Evolutionary conservation across 1,140 invertebrate genomes (phyloP).

Genomic region (Brachionus rotundiformis): DNA sequence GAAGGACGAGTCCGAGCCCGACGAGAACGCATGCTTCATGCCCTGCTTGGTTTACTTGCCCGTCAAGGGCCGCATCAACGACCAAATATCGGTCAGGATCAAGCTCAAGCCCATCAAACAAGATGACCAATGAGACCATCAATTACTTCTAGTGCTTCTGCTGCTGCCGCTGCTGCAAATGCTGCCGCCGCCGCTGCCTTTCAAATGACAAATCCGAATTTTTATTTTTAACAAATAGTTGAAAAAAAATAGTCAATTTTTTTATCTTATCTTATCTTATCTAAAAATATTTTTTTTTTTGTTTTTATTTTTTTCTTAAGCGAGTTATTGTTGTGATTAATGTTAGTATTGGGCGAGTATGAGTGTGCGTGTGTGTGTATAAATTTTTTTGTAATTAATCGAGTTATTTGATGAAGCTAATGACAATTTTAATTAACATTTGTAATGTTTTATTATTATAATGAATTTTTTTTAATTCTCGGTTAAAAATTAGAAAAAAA

Average conservation of each 20-base stretch:
- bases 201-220: conserved; percentile 21
- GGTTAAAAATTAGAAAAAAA: not conserved
- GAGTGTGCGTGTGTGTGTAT: not conserved
- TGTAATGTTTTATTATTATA: not conserved
- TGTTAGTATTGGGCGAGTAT: not conserved
- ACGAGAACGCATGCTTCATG: not conserved
- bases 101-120: conserved; percentile 35
- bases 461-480: not conserved
- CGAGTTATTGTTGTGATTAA: not conserved
- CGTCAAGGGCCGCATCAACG: not conserved
- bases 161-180: too few relatives aligned
- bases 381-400: conserved; percentile 5
- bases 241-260: conserved; percentile 42
- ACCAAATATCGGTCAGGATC: conserved; percentile 23
- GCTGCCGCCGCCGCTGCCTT: not conserved
- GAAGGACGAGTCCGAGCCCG: conserved; percentile 9
- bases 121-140: not conserved
- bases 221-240: conserved; percentile 28
- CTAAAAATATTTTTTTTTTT: not conserved
- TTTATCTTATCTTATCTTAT: not conserved
- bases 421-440: conserved; percentile 15
- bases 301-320: not conserved
- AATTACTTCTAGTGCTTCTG: too few relatives aligned
- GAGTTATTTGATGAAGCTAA: conserved; percentile 10
- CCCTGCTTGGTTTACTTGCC: conserved; percentile 49